Conservation (phyloP, 2,113 vertebrate species). For the Hydrolagus affinis region DNA sequence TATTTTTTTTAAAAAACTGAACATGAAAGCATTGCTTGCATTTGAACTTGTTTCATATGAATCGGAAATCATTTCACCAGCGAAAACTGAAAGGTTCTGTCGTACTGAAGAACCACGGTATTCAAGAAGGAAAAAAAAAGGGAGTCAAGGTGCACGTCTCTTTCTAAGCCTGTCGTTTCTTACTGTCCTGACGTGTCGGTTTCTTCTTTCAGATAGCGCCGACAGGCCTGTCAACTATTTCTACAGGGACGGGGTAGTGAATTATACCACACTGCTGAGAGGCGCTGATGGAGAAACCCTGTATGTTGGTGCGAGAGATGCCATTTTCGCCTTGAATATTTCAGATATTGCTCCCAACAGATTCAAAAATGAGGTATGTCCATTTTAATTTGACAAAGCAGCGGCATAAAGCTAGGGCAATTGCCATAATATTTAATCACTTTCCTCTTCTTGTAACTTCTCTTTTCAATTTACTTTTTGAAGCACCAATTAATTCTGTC, state of each 20-base stretch:
- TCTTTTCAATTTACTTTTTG: accelerated
- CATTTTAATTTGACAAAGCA: not conserved
- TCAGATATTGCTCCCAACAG: conserved; percentile 51
- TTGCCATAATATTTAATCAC: too few species aligned
- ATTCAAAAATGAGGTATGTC: conserved; percentile 64
- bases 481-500: not conserved
- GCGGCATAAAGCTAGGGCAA: too few species aligned
- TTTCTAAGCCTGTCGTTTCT: not conserved
- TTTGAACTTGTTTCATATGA: not conserved
- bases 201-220: conserved; percentile 47
- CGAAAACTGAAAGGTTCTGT: too few species aligned
- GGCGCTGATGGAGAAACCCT: conserved; percentile 64
- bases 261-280: conserved; percentile 77
- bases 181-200: not conserved
- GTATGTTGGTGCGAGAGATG: conserved; percentile 75
- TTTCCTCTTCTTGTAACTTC: not conserved
- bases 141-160: too few species aligned
- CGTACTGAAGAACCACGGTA: too few species aligned
- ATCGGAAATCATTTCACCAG: too few species aligned
- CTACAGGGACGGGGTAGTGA: conserved; percentile 54
- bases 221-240: conserved; percentile 64
- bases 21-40: not conserved
- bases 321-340: conserved; percentile 69
- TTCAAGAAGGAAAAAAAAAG: too few species aligned
- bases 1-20: not conserved